phyloP scores from a whole-genome alignment of 2,888 invertebrate genomes.

The Netelia melanura region DNA sequence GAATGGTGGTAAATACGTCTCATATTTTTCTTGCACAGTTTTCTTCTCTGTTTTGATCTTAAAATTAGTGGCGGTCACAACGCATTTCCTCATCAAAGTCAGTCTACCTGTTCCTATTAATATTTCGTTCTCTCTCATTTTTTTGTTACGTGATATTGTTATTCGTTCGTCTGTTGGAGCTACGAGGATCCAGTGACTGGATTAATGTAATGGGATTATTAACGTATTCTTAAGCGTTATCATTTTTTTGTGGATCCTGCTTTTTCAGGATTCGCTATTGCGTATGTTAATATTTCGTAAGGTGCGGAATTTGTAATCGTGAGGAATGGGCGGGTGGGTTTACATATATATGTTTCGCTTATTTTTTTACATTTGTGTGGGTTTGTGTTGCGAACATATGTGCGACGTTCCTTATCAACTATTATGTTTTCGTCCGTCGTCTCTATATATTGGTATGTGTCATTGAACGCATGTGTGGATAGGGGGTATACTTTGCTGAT shows the following conservation, averaged over 20 bases:
- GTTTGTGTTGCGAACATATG: not conserved
- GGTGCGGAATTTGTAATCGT: no score
- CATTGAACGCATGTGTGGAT: not conserved
- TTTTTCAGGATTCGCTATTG: no score
- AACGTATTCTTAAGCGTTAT: no score
- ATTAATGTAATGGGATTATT: not conserved
- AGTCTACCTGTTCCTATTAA: conserved; percentile 5
- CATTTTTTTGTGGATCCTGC: no score
- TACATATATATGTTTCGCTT: not conserved
- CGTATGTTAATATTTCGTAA: no score
- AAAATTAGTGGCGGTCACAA: conserved; percentile 22
- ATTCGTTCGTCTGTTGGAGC: not conserved
- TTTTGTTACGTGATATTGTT: not conserved
- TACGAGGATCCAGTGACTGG: conserved; percentile 14
- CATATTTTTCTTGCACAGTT: conserved; percentile 1
- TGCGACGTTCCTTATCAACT: conserved; percentile 4
- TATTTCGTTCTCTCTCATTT: not conserved
- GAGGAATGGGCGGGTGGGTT: no score
- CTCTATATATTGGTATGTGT: conserved; percentile 2
- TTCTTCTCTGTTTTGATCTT: not conserved
- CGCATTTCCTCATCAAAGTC: conserved; percentile 26
- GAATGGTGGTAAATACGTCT: conserved; percentile 8
- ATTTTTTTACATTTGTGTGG: conserved; percentile 14
- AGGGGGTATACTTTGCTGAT: conserved; percentile 20
- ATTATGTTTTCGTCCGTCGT: conserved; percentile 9